A percentile compares a stretch with the other conserved stretches of the same genome.
These are phyloP conservation scores for Sparus aurata DNA, from an alignment of 2,797 vertebrate genomes.

Conservation along the genomic window DNA sequence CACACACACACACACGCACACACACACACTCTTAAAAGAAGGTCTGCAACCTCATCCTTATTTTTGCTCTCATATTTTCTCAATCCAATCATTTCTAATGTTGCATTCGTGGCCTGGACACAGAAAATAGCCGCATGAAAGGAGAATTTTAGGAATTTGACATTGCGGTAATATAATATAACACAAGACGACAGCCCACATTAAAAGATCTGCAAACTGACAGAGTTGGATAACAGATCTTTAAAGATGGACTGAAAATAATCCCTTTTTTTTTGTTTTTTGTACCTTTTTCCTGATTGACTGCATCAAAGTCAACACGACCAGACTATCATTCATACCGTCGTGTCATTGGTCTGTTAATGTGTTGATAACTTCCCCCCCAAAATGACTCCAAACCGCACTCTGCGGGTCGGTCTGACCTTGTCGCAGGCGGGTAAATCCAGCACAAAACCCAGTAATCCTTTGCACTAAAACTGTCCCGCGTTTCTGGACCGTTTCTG, in stretches of 20 bases:
- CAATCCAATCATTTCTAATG: slow-evolving; percentile 2
- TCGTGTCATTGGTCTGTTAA: background rate
- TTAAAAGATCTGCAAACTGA: background rate
- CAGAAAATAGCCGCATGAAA: slow-evolving; percentile 26
- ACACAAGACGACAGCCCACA: background rate
- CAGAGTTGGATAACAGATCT: background rate
- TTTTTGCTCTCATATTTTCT: slow-evolving; percentile 29
- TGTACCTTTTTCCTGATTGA: background rate
- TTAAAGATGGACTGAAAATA: no score
- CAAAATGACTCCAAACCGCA: slow-evolving; percentile 28
- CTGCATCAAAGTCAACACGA: slow-evolving; percentile 5
- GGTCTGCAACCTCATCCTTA: slow-evolving; percentile 18
- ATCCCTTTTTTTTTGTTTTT: no score
- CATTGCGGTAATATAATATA: background rate
- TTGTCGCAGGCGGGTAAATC: slow-evolving; percentile 49
- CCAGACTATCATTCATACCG: background rate
- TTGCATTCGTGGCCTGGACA: slow-evolving; percentile 33
- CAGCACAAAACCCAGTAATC: slow-evolving; percentile 51
- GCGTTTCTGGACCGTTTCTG: slow-evolving; percentile 25
- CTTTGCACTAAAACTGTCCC: slow-evolving; percentile 35
- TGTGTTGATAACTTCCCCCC: background rate
- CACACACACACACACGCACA: background rate
- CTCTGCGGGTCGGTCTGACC: slow-evolving; percentile 43
- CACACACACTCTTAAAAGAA: slow-evolving; percentile 32
- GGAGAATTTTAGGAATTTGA: slow-evolving; percentile 10